phyloP scores from a whole-genome alignment of 2,113 vertebrate genomes.

The Tenebrosternarchus preto region DNA sequence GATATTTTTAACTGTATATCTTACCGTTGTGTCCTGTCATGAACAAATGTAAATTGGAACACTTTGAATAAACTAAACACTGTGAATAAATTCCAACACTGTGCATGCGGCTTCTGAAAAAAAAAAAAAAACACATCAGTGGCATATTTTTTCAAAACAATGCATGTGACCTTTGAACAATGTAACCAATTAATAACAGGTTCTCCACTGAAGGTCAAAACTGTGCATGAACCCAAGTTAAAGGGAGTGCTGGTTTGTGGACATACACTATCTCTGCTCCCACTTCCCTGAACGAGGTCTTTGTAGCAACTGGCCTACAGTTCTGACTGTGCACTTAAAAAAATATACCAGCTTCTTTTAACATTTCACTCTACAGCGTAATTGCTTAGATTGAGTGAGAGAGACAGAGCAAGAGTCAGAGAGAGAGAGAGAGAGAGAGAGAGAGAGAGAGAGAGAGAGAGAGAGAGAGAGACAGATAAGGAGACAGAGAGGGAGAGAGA shows the following conservation, averaged over 20 bases:
- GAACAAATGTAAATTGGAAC: not conserved
- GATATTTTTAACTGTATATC: not conserved
- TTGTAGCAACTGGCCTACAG: constrained; percentile 21
- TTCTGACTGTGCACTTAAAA: constrained; percentile 25
- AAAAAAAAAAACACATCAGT: not conserved
- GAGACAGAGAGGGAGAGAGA: constrained; percentile 36
- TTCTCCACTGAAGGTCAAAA: not conserved
- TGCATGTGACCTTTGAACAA: not conserved
- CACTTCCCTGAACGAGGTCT: not conserved
- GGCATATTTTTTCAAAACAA: not conserved
- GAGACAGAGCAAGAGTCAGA: not conserved
- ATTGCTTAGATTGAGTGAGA: constrained; percentile 26
- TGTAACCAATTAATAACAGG: not conserved
- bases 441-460: constrained; percentile 31
- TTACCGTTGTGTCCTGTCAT: not conserved
- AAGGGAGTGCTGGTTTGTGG: not conserved
- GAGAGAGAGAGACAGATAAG: constrained; percentile 35
- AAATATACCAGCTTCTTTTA: constrained; percentile 41
- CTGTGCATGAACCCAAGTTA: not conserved
- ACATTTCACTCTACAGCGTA: constrained; percentile 45
- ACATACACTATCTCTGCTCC: not conserved
- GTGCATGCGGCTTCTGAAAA: not conserved
- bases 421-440: constrained; percentile 54
- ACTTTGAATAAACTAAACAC: not conserved
- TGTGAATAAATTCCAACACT: no score